Evolutionary conservation across 2,888 invertebrate species (phyloP).

Genomic region (Drosophila prostipennis): DNA sequence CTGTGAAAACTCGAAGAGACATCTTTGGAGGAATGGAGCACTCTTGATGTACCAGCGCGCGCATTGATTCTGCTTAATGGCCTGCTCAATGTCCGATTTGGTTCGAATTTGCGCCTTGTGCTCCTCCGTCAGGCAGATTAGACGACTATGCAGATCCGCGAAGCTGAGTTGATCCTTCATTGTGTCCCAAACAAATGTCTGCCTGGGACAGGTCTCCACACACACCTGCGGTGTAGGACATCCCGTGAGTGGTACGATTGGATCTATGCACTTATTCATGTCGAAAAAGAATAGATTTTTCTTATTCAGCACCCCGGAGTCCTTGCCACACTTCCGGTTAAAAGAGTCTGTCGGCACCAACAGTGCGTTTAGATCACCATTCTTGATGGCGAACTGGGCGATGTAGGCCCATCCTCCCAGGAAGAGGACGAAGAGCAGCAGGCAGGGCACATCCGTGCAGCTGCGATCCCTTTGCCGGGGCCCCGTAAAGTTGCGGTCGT

Average conservation of each 20-base stretch:
- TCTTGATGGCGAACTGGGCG: constrained; percentile 88
- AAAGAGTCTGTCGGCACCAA: constrained; percentile 92
- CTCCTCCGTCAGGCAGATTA: constrained; percentile 87
- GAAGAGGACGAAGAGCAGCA: constrained; percentile 91
- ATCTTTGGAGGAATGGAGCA: constrained; percentile 86
- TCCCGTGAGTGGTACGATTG: constrained; percentile 87
- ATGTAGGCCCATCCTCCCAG: constrained; percentile 92
- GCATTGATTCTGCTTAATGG: constrained; percentile 87
- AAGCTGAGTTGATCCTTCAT: constrained; percentile 65
- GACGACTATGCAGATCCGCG: constrained; percentile 83
- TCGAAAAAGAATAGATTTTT: constrained; percentile 93
- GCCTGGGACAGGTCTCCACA: constrained; percentile 89
- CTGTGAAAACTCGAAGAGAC: constrained; percentile 84
- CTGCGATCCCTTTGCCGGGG: constrained; percentile 90
- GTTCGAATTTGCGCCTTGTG: constrained; percentile 83
- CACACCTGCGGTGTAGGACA: constrained; percentile 93
- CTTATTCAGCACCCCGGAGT: constrained; percentile 87
- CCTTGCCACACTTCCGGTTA: constrained; percentile 92
- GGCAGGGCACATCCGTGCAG: constrained; percentile 96
- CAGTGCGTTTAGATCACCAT: constrained; percentile 91
- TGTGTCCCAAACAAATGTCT: constrained; percentile 85
- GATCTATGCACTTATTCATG: constrained; percentile 90
- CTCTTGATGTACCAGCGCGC: constrained; percentile 90
- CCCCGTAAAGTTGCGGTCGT: constrained; percentile 92
- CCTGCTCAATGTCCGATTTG: constrained; percentile 83